phyloP scores from a whole-genome alignment of 2,113 vertebrate genomes.

The Passer domesticus region DNA sequence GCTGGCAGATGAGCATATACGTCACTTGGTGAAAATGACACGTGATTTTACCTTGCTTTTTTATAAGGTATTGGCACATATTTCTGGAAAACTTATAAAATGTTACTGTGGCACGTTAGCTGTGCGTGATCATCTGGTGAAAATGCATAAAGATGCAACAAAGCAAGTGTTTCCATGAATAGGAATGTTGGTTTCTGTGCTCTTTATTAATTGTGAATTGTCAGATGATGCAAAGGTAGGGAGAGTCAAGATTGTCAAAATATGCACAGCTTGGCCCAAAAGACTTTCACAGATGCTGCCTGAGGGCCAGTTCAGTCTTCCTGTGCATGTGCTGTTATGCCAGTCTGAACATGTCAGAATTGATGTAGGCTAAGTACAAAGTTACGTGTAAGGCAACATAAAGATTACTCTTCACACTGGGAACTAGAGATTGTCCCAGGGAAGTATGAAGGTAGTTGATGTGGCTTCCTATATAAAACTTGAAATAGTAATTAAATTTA shows the following conservation, averaged over 20 bases:
- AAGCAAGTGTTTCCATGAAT: not conserved
- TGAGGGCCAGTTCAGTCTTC: not conserved
- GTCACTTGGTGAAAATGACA: constrained; percentile 89
- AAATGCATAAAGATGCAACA: not conserved
- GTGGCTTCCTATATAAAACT: not conserved
- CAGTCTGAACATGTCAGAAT: not conserved
- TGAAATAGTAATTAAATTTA: not conserved
- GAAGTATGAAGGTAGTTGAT: not conserved
- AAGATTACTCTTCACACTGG: not conserved
- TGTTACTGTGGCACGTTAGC: not conserved
- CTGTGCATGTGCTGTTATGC: not conserved
- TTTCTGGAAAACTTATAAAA: not conserved
- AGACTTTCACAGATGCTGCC: not conserved
- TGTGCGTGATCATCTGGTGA: not conserved
- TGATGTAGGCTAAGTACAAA: not conserved
- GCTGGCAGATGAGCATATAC: constrained; percentile 79
- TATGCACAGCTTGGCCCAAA: not conserved
- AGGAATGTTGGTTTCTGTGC: not conserved
- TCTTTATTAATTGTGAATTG: not conserved
- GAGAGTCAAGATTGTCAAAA: not conserved
- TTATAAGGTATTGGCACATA: constrained; percentile 83
- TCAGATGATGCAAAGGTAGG: not conserved
- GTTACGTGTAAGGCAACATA: not conserved
- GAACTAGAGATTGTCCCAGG: not conserved
- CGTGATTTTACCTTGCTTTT: constrained; percentile 91